Evolutionary conservation across 2,113 vertebrate species (phyloP), one percentile per base, ranked within the genome.

Genomic region (Leptobrachium ailaonicum): DNA sequence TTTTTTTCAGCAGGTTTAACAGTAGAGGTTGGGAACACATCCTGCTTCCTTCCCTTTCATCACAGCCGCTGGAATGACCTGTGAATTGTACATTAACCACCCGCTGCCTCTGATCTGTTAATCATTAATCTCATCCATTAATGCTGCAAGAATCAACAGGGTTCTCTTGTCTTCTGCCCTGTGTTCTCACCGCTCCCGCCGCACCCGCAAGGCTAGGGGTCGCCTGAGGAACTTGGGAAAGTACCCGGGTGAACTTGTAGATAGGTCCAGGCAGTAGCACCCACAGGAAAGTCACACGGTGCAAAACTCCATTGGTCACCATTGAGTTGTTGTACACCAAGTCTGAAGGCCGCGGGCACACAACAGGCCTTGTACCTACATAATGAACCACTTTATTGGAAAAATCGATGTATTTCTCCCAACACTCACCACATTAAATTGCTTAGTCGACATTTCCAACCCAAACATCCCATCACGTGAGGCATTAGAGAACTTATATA

Each of bases 71-170:
- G 84, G 84, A 89, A 73, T 87, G 84, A 80, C 83, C 68, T 82
- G 67, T 54, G 45, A 88, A 89, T 87, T 91, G 85, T 87, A 90
- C 85, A 89, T 93, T 93, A 92, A 92, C 90, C 83, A 88, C 47
- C 77, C 77, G 82, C 83, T 86, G 82, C 85, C 86, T 88, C 87
- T 84, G 82, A 76, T 40, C 75, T 85, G 90, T 93, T 92, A 93
- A 92, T 93, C 69, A 88, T 9, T 93, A 93, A 93, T 87, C 86
- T 84, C 2, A 80, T 71, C 82, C 87, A 86, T 89, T 89, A 88
- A 85, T 85, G 74, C 79, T 74, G 66, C 72, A 76, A 63, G 63
- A 69, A 73, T 74, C 63, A 73, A 71, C 80, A 74, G 60, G 45
- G 56, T 76, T 72, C 66, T 82, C 73, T 82, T 67, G 73, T 76